Evolutionary conservation across 2,888 invertebrate species (phyloP).

Genomic region (Tachystola acroxantha): DNA sequence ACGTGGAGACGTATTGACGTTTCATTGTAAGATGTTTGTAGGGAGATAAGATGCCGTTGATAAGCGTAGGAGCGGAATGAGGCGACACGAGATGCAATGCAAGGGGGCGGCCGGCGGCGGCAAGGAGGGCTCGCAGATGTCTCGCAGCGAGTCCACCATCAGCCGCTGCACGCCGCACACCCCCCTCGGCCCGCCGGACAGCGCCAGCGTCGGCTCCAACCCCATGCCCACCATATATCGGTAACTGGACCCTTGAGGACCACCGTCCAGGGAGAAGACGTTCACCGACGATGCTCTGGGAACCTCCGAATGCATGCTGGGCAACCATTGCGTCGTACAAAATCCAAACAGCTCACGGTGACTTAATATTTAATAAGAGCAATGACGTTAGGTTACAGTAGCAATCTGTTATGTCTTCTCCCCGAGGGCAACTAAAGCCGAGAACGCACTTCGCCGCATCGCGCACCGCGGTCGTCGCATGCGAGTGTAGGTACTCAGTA

Average conservation of each 20-base stretch:
- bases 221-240: conserved; percentile 93
- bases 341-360: background rate
- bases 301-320: too few relatives aligned
- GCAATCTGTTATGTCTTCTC: conserved; percentile 47
- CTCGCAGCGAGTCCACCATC: conserved; percentile 86
- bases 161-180: conserved; percentile 73
- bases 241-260: conserved; percentile 73
- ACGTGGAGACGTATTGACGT: conserved; percentile 50
- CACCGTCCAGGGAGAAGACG: conserved; percentile 48
- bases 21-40: conserved; percentile 66
- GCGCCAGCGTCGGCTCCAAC: conserved; percentile 91
- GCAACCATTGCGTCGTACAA: conserved; percentile 15
- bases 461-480: conserved; percentile 71
- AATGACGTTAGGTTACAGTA: conserved; percentile 3
- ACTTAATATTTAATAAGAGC: background rate
- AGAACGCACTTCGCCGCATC: conserved; percentile 63
- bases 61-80: conserved; percentile 69
- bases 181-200: conserved; percentile 79
- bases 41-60: conserved; percentile 65
- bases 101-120: conserved; percentile 53
- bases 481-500: conserved; percentile 64
- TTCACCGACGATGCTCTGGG: conserved; percentile 11
- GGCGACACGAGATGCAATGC: conserved; percentile 62
- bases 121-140: conserved; percentile 78
- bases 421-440: conserved; percentile 47